phyloP scores from a whole-genome alignment of 2,113 vertebrate genomes.

The Oreochromis niloticus region DNA sequence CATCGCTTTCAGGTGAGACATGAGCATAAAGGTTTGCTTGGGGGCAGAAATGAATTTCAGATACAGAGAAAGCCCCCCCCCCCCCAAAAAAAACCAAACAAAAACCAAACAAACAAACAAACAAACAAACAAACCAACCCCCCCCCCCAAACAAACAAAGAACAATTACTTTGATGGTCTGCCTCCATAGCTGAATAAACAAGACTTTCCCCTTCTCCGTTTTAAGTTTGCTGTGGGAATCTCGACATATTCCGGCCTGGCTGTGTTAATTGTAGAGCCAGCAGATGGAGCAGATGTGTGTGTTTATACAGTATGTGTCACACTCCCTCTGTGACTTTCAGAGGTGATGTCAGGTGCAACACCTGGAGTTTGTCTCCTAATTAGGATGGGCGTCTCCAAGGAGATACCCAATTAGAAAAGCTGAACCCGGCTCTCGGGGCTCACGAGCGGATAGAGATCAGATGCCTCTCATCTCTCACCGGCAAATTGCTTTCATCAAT shows the following conservation, averaged over 20 bases:
- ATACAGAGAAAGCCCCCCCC: too few species aligned
- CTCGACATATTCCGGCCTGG: neutral
- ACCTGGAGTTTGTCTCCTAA: slow-evolving; percentile 41
- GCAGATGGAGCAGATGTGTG: slow-evolving; percentile 22
- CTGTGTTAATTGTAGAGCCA: neutral
- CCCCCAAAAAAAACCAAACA: accelerated
- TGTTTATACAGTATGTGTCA: neutral
- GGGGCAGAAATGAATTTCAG: neutral
- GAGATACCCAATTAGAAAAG: slow-evolving; percentile 42
- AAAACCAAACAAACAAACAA: neutral
- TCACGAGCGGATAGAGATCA: slow-evolving; percentile 13
- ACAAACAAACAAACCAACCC: neutral
- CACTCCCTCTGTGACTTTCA: slow-evolving; percentile 19
- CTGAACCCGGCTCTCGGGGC: slow-evolving; percentile 6
- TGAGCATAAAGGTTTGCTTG: neutral
- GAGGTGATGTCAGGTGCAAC: slow-evolving; percentile 30
- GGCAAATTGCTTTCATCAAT: slow-evolving; percentile 11
- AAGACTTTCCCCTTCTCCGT: neutral
- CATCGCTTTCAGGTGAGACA: neutral
- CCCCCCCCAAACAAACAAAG: neutral
- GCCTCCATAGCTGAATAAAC: neutral
- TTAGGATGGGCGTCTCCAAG: slow-evolving; percentile 47
- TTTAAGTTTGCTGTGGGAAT: neutral
- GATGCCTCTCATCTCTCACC: slow-evolving; percentile 9
- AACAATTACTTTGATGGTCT: neutral